phyloP scores from a whole-genome alignment of 2,797 vertebrate genomes.

The Danio jaintianensis region DNA sequence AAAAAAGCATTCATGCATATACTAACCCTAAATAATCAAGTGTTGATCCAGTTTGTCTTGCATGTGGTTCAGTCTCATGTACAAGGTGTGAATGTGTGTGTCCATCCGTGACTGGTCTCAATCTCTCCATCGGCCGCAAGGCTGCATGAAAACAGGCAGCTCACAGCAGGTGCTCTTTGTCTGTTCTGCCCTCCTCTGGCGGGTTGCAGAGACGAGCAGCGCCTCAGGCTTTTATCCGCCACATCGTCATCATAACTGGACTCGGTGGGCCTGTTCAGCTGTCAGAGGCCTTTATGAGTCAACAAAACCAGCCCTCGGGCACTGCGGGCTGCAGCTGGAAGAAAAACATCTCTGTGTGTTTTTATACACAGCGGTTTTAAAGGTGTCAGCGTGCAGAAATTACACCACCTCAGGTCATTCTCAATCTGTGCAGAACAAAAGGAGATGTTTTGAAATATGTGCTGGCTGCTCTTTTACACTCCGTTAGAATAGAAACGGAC shows the following conservation, averaged over 20 bases:
- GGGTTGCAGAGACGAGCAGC: neutral
- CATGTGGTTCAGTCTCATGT: neutral
- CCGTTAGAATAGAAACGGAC: neutral
- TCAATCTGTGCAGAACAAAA: neutral
- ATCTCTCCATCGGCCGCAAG: neutral
- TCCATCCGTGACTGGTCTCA: neutral
- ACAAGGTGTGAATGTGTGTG: neutral
- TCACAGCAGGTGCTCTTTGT: conserved; percentile 19
- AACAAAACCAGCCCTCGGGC: conserved; percentile 24
- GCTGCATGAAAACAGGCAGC: conserved; percentile 24
- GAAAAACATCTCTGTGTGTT: conserved; percentile 1
- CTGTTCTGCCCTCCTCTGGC: neutral
- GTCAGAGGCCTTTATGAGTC: conserved; percentile 34
- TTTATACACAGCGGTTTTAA: conserved; percentile 8
- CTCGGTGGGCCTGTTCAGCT: conserved; percentile 38
- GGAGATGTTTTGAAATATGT: neutral
- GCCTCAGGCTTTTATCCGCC: conserved; percentile 24
- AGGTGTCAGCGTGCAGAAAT: neutral
- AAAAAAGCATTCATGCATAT: neutral
- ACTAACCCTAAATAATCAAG: neutral
- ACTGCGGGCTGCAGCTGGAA: conserved; percentile 21
- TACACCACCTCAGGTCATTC: neutral
- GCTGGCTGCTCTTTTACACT: neutral
- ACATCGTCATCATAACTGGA: conserved; percentile 39
- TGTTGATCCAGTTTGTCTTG: neutral